Conservation (phyloP, 2,113 vertebrate species). For the Eubucco bourcierii region DNA sequence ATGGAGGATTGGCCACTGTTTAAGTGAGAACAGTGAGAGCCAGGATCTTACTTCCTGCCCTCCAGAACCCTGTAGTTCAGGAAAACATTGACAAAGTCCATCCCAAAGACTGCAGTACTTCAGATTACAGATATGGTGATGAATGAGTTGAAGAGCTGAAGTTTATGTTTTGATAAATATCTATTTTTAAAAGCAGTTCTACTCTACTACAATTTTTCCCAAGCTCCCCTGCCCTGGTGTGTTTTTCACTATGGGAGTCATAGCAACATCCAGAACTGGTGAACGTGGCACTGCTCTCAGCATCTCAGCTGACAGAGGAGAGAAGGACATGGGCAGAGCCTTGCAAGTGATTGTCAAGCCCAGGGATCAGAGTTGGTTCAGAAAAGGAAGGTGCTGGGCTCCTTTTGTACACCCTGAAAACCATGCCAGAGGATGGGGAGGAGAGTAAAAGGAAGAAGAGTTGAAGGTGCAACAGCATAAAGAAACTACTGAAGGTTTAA, state of each 20-base stretch:
- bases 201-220: slow-evolving; percentile 48
- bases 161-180: slow-evolving; percentile 56
- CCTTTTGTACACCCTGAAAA: not conserved
- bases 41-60: not conserved
- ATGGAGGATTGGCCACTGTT: not conserved
- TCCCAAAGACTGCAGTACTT: slow-evolving; percentile 3
- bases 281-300: slow-evolving; percentile 16
- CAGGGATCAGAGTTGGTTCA: not conserved
- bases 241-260: slow-evolving; percentile 44
- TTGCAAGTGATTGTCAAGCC: not conserved
- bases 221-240: slow-evolving; percentile 58
- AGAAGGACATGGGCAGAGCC: not conserved
- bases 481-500: slow-evolving; percentile 2
- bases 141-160: slow-evolving; percentile 24
- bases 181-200: slow-evolving; percentile 53
- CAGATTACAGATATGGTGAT: slow-evolving; percentile 24
- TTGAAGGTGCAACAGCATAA: slow-evolving; percentile 12
- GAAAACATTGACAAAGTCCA: slow-evolving; percentile 31
- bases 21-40: not conserved
- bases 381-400: not conserved
- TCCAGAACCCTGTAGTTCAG: not conserved
- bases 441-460: not conserved
- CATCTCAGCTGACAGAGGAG: not conserved
- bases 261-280: slow-evolving; percentile 50
- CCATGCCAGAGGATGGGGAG: not conserved